Percentiles rank a stretch among this genome's conserved stretches.
Conservation (phyloP, 2,113 vertebrate genomes). For the Melanerpes formicivorus region DNA sequence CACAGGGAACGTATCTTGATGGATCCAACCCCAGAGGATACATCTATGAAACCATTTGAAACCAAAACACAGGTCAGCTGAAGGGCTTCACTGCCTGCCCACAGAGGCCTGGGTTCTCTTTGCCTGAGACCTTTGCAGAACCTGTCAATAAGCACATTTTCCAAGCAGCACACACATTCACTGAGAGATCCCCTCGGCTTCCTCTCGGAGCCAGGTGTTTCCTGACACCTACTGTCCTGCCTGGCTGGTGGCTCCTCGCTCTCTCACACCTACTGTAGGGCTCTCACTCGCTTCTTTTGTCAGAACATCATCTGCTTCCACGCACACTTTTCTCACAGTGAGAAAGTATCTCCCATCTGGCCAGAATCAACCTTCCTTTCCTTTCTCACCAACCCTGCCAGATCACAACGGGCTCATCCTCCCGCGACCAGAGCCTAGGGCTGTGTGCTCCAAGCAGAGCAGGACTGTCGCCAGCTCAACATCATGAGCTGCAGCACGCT, state of each 20-base stretch:
- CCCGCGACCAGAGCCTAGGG: constrained; percentile 48
- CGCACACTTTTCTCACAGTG: constrained; percentile 68
- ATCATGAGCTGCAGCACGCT: constrained; percentile 55
- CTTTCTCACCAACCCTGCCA: constrained; percentile 83
- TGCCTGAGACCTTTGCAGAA: not conserved
- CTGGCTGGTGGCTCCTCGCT: not conserved
- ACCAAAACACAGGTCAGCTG: not conserved
- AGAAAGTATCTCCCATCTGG: constrained; percentile 71
- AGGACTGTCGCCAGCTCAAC: constrained; percentile 30
- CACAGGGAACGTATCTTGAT: not conserved
- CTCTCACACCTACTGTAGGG: constrained; percentile 39
- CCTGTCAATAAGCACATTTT: constrained; percentile 36
- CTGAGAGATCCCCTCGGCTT: constrained; percentile 55
- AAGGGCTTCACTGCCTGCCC: not conserved
- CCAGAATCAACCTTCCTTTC: constrained; percentile 80
- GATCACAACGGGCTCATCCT: constrained; percentile 64
- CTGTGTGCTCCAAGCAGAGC: constrained; percentile 4
- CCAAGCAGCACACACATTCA: not conserved
- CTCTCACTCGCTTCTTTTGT: constrained; percentile 63
- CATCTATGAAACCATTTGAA: not conserved
- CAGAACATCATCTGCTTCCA: constrained; percentile 72
- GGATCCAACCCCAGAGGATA: constrained; percentile 8
- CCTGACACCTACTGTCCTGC: constrained; percentile 71
- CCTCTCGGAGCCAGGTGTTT: constrained; percentile 80
- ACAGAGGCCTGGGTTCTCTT: constrained; percentile 14